Conservation (phyloP, 1,140 invertebrate species). For the Drosophila littoralis region DNA sequence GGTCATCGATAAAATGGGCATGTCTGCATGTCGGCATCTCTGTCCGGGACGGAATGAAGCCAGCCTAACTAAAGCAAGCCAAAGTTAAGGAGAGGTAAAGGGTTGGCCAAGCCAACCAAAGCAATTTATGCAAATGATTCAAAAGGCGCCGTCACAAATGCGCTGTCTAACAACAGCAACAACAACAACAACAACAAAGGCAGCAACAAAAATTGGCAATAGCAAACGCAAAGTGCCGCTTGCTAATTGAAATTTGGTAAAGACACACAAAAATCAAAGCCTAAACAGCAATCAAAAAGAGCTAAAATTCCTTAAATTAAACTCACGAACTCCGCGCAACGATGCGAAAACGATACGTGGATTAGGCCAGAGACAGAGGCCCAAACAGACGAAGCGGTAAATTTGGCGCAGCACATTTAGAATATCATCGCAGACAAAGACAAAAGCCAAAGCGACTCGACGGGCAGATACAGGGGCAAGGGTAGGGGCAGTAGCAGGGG, state of each 20-base stretch:
- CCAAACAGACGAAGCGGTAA: slow-evolving; percentile 59
- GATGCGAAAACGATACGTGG: slow-evolving; percentile 82
- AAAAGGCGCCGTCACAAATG: slow-evolving; percentile 78
- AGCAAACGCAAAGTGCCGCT: slow-evolving; percentile 73
- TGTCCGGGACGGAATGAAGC: slow-evolving; percentile 39
- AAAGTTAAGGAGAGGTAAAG: slow-evolving; percentile 37
- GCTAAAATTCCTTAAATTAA: slow-evolving; percentile 82
- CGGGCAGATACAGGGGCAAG: not conserved
- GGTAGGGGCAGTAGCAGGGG: not conserved
- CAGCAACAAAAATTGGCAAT: slow-evolving; percentile 33
- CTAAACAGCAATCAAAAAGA: slow-evolving; percentile 82
- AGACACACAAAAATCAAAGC: slow-evolving; percentile 53
- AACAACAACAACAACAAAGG: slow-evolving; percentile 19
- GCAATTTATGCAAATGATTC: slow-evolving; percentile 80
- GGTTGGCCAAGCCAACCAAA: slow-evolving; percentile 66
- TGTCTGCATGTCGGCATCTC: slow-evolving; percentile 27
- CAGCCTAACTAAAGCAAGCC: slow-evolving; percentile 23
- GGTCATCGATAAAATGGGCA: slow-evolving; percentile 67
- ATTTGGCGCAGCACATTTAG: slow-evolving; percentile 80
- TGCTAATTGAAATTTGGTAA: slow-evolving; percentile 76
- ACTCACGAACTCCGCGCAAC: slow-evolving; percentile 77
- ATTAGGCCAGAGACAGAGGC: slow-evolving; percentile 54
- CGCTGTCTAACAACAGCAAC: slow-evolving; percentile 21
- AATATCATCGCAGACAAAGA: slow-evolving; percentile 71
- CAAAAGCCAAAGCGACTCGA: slow-evolving; percentile 38